Percentiles rank a stretch among this genome's conserved stretches.
Conservation (phyloP, 2,113 vertebrate genomes). For the Dermatemys mawii region DNA sequence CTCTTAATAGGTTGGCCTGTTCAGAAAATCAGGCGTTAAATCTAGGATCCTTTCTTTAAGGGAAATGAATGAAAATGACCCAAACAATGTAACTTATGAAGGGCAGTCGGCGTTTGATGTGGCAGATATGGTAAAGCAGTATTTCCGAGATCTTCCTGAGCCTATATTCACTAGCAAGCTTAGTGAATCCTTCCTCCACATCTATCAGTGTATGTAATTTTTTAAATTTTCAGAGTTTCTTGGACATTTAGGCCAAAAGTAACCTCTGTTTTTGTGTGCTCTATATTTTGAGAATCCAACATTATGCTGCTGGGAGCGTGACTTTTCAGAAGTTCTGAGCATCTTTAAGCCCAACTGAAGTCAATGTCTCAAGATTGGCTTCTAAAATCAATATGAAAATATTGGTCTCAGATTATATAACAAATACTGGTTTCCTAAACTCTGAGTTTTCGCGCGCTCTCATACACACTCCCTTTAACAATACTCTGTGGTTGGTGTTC, state of each 20-base stretch:
- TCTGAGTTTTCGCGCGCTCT: neutral
- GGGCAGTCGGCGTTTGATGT: slow-evolving; percentile 90
- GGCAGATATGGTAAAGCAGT: slow-evolving; percentile 93
- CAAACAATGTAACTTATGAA: slow-evolving; percentile 77
- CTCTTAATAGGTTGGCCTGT: slow-evolving; percentile 85
- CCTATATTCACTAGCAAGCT: slow-evolving; percentile 87
- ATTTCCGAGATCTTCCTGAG: slow-evolving; percentile 90
- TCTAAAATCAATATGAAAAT: neutral
- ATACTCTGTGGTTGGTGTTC: neutral
- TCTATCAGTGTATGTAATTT: slow-evolving; percentile 87
- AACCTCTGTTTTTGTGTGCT: neutral
- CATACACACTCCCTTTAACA: neutral
- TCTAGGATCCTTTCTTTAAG: slow-evolving; percentile 88
- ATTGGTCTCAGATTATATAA: neutral
- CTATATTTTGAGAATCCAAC: neutral
- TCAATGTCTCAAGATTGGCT: neutral
- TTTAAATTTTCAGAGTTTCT: rapidly evolving
- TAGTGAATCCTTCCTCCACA: slow-evolving; percentile 88
- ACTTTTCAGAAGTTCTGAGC: neutral
- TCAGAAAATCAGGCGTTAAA: slow-evolving; percentile 89
- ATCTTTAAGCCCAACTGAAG: neutral
- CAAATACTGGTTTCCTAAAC: neutral
- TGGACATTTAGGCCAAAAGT: neutral
- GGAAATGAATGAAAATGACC: slow-evolving; percentile 85
- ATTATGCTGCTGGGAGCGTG: neutral